Percentiles rank a stretch among this genome's conserved stretches.
Evolutionary conservation across 1,140 invertebrate species (phyloP).

Genomic region (Hylaeus volcanicus): DNA sequence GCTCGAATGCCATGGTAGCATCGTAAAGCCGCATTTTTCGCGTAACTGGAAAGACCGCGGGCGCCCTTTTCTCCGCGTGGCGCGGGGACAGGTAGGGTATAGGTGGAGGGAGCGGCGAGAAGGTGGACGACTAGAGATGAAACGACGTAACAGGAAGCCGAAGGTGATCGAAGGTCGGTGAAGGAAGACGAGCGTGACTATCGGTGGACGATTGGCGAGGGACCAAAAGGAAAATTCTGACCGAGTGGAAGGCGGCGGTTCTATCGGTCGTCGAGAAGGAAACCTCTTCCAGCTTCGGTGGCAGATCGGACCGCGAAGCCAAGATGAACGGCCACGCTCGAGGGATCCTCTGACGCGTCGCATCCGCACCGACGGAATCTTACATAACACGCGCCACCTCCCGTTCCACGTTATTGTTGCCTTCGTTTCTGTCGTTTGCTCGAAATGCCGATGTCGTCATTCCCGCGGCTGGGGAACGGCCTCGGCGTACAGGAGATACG

Average conservation of each 20-base stretch:
- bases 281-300: conserved; percentile 30
- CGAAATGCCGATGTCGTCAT: conserved; percentile 61
- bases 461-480: conserved; percentile 7
- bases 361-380: conserved; percentile 62
- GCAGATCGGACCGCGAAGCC: conserved; percentile 21
- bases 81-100: too few relatives aligned
- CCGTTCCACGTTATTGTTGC: conserved; percentile 61
- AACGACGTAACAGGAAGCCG: conserved; percentile 12
- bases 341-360: conserved; percentile 67
- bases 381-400: conserved; percentile 60
- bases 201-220: not conserved
- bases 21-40: conserved; percentile 74
- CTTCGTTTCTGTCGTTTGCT: conserved; percentile 59
- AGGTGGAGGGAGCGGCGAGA: too few relatives aligned
- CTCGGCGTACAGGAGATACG: not conserved
- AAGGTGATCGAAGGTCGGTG: conserved; percentile 49
- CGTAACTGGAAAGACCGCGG: conserved; percentile 67
- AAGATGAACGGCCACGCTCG: conserved; percentile 68
- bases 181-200: conserved; percentile 55
- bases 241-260: conserved; percentile 47
- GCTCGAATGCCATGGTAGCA: conserved; percentile 70
- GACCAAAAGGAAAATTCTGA: conserved; percentile 58
- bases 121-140: not conserved
- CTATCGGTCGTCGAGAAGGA: conserved; percentile 54
- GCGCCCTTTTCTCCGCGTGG: conserved; percentile 38